phyloP scores from a whole-genome alignment of 2,113 vertebrate species.

The Odobenus rosmarus region DNA sequence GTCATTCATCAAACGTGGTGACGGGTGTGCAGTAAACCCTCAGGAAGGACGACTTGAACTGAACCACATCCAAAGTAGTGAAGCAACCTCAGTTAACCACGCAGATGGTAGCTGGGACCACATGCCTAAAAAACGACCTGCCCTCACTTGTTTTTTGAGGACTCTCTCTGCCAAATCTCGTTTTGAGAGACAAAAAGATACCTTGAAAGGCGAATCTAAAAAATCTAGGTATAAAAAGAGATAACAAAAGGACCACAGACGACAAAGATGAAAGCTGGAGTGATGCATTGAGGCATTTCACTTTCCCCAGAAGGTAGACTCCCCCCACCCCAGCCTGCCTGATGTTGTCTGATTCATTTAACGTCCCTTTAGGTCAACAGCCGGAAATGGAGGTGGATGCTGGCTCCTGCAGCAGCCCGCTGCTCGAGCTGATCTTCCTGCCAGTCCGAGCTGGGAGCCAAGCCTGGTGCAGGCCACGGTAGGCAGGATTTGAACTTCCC shows the following conservation, averaged over 20 bases:
- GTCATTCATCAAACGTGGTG: not conserved
- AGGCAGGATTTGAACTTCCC: not conserved
- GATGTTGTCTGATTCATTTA: not conserved
- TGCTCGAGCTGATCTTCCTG: not conserved
- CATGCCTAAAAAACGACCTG: not conserved
- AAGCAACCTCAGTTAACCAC: not conserved
- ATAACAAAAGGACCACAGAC: not conserved
- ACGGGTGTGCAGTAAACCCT: not conserved
- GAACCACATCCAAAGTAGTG: not conserved
- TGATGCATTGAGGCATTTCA: not conserved
- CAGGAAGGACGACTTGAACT: not conserved
- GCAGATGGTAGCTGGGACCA: not conserved
- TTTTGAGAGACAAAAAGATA: not conserved
- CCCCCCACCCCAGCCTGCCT: no score
- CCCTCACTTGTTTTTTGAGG: not conserved
- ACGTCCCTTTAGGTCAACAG: not conserved
- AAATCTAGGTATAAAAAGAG: not conserved
- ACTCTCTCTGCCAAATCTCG: not conserved
- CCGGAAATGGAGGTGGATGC: not conserved
- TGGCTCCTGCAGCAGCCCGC: not conserved
- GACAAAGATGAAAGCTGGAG: not conserved
- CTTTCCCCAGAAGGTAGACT: not conserved
- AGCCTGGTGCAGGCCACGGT: not conserved
- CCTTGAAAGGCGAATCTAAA: not conserved
- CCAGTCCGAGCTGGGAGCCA: conserved; percentile 21